A percentile compares a stretch with the other conserved stretches of the same genome.
Conservation (phyloP, 2,113 vertebrate genomes). For the Capricornis sumatraensis region DNA sequence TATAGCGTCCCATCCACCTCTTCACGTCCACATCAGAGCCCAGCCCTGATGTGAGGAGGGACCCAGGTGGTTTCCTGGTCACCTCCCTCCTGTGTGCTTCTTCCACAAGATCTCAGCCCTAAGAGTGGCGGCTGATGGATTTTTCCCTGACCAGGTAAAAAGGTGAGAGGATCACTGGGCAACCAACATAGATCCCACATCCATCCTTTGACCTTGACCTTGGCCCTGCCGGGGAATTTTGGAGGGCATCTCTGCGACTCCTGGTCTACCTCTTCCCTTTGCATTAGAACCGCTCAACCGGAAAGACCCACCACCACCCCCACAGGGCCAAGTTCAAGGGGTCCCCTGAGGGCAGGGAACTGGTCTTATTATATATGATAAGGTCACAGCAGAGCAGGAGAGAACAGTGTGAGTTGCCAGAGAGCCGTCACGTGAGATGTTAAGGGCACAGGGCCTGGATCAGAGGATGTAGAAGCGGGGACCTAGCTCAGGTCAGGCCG, state of each 20-base stretch:
- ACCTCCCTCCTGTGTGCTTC: background rate
- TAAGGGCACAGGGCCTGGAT: background rate
- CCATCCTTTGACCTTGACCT: background rate
- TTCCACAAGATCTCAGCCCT: background rate
- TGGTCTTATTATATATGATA: background rate
- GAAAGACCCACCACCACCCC: background rate
- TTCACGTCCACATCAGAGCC: rapidly evolving
- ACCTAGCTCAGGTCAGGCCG: background rate
- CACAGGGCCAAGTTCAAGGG: background rate
- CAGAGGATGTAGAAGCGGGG: background rate
- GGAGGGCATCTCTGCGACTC: background rate
- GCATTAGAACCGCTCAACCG: rapidly evolving
- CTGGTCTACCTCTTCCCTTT: background rate
- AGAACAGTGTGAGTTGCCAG: background rate
- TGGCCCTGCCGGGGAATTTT: background rate
- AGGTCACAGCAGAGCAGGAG: no score
- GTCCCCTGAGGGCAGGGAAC: background rate
- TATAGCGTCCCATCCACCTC: background rate
- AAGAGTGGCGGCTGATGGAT: background rate
- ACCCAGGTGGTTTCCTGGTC: background rate
- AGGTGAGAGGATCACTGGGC: background rate
- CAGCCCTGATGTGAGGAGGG: background rate
- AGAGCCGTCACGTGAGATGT: rapidly evolving
- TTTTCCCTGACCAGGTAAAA: background rate
- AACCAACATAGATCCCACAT: background rate